Percentiles rank a stretch among this genome's conserved stretches.
phyloP scores from a whole-genome alignment of 2,888 invertebrate genomes.

The Artemia sinica region DNA sequence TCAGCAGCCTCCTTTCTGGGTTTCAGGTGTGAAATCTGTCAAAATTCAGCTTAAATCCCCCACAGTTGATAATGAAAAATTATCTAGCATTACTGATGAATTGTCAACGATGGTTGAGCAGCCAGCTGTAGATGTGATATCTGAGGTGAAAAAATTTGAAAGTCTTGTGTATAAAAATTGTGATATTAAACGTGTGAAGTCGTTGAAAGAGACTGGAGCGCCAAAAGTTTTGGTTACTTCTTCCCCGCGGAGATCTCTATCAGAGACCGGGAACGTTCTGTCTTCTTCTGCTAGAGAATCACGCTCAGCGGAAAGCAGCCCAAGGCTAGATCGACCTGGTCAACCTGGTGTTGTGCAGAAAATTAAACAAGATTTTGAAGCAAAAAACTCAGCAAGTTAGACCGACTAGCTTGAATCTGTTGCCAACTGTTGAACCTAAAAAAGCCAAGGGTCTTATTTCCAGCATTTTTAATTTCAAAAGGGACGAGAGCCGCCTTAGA shows the following conservation, averaged over 20 bases:
- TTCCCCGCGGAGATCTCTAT: neutral
- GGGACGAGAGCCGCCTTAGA: neutral
- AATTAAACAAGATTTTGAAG: slow-evolving; percentile 73
- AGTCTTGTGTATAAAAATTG: neutral
- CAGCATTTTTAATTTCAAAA: neutral
- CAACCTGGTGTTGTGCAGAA: slow-evolving; percentile 56
- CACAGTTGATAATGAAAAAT: neutral
- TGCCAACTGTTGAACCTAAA: neutral
- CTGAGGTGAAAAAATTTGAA: slow-evolving; percentile 3
- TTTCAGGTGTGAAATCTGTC: neutral
- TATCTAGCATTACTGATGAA: no score
- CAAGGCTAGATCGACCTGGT: neutral
- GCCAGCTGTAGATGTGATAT: slow-evolving; percentile 8
- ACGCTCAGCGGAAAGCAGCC: slow-evolving; percentile 6
- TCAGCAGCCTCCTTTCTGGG: slow-evolving; percentile 2
- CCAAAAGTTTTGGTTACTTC: neutral
- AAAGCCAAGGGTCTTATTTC: neutral
- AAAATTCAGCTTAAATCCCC: slow-evolving; percentile 11
- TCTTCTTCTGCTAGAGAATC: neutral
- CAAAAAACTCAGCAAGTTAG: slow-evolving; percentile 41
- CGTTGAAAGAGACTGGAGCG: neutral
- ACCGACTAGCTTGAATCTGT: neutral
- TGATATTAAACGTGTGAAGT: slow-evolving; percentile 8
- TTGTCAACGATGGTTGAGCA: neutral
- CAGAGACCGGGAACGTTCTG: neutral